These are phyloP conservation scores for Automeris io DNA, from an alignment of 2,888 invertebrate species.

Conservation along the genomic window DNA sequence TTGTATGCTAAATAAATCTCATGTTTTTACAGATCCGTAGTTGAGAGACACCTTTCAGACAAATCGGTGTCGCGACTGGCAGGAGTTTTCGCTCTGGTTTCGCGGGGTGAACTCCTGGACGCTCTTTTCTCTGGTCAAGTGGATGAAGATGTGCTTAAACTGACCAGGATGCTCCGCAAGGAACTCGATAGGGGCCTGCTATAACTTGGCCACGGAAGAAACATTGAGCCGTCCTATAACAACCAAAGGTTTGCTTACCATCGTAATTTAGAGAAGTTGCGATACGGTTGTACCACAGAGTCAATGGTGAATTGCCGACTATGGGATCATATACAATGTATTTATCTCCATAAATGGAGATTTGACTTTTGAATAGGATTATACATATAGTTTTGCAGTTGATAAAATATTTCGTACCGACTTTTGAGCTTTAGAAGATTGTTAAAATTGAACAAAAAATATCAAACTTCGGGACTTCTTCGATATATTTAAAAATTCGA, in stretches of 20 bases:
- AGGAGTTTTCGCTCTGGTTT: constrained; percentile 80
- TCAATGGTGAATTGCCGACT: constrained; percentile 16
- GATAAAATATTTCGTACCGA: constrained; percentile 3
- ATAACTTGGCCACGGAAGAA: constrained; percentile 35
- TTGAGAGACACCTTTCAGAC: constrained; percentile 88
- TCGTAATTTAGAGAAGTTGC: constrained; percentile 30
- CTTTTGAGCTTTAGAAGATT: neutral
- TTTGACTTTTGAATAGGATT: constrained; percentile 28
- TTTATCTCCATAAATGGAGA: constrained; percentile 70
- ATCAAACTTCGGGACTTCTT: too few relatives aligned
- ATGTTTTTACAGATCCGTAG: constrained; percentile 77
- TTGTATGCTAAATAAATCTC: too few relatives aligned
- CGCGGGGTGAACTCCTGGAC: constrained; percentile 61
- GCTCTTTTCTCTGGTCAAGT: constrained; percentile 62
- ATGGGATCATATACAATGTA: constrained; percentile 48
- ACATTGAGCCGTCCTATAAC: constrained; percentile 49
- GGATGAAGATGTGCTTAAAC: constrained; percentile 60
- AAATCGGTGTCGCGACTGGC: constrained; percentile 89
- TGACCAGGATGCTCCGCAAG: constrained; percentile 65
- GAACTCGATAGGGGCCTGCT: constrained; percentile 66
- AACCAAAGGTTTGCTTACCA: constrained; percentile 39
- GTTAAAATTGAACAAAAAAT: neutral
- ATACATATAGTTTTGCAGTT: constrained; percentile 28
- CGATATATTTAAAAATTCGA: too few relatives aligned
- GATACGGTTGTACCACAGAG: neutral